Evolutionary conservation across 2,113 vertebrate genomes (phyloP).

Genomic region (Mystacornis crossleyi): DNA sequence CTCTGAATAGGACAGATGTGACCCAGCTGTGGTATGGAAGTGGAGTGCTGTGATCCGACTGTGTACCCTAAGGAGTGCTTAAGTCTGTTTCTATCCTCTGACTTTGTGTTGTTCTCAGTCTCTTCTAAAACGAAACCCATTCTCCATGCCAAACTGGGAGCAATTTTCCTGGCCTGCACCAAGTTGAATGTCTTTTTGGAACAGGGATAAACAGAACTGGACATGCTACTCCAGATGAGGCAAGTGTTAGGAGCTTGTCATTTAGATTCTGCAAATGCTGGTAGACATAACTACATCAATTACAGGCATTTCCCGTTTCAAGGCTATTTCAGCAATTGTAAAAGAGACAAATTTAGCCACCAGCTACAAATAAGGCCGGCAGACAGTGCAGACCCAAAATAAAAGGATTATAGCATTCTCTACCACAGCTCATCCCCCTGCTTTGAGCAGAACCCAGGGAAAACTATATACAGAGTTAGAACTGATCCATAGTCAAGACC

Average conservation of each 20-base stretch:
- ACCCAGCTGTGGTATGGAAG: background rate
- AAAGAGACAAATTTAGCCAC: slow-evolving; percentile 41
- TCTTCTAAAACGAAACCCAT: background rate
- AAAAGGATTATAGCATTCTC: background rate
- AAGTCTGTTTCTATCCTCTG: background rate
- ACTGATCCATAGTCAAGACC: background rate
- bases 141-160: background rate
- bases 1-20: background rate
- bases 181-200: background rate
- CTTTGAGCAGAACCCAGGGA: background rate
- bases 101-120: background rate
- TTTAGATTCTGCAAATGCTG: slow-evolving; percentile 42
- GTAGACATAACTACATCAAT: slow-evolving; percentile 17
- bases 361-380: background rate
- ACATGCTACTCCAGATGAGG: background rate
- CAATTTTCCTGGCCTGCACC: background rate
- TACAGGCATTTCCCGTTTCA: slow-evolving; percentile 23
- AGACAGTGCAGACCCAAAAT: background rate
- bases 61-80: background rate
- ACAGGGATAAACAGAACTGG: background rate
- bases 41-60: background rate
- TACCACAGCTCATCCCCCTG: background rate
- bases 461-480: background rate
- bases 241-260: slow-evolving; percentile 2
- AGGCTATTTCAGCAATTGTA: slow-evolving; percentile 34